A percentile compares a stretch with the other conserved stretches of the same genome.
Evolutionary conservation across 2,888 invertebrate genomes (phyloP).

Genomic region (Pristionchus fissidentatus): DNA sequence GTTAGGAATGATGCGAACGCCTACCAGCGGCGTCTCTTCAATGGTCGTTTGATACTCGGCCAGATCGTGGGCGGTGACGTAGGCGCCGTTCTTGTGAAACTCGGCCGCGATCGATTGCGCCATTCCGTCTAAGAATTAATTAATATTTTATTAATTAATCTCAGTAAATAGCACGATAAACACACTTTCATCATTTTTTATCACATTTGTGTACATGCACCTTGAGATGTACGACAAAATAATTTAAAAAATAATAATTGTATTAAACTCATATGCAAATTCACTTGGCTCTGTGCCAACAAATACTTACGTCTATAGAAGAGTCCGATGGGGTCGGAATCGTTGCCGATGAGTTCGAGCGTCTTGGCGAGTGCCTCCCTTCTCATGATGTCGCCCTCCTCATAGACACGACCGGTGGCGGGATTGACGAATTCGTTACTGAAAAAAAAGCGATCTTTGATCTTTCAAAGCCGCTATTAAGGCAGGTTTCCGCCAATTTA

Average conservation of each 20-base stretch:
- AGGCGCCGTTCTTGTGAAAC: slow-evolving; percentile 69
- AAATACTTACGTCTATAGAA: slow-evolving; percentile 71
- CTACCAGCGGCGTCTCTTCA: slow-evolving; percentile 65
- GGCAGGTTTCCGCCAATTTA: neutral
- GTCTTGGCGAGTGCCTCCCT: slow-evolving; percentile 54
- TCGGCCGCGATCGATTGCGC: slow-evolving; percentile 74
- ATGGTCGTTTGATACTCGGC: slow-evolving; percentile 67
- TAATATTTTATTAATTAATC: neutral
- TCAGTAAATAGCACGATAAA: no score
- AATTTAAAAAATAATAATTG: neutral
- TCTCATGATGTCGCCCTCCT: slow-evolving; percentile 75
- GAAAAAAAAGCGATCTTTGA: slow-evolving; percentile 46
- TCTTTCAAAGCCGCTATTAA: neutral
- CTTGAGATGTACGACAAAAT: neutral
- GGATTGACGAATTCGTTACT: slow-evolving; percentile 73
- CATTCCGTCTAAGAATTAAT: slow-evolving; percentile 61
- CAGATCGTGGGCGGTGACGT: slow-evolving; percentile 68
- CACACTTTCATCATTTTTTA: no score
- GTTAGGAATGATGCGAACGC: slow-evolving; percentile 57
- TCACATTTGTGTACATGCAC: neutral
- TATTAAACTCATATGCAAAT: neutral
- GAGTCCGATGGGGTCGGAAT: slow-evolving; percentile 71
- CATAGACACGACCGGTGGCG: slow-evolving; percentile 71
- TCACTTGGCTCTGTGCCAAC: no score
- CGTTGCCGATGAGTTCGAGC: slow-evolving; percentile 64